Conservation (phyloP, 2,113 vertebrate species). For the Paradisaea rubra region DNA sequence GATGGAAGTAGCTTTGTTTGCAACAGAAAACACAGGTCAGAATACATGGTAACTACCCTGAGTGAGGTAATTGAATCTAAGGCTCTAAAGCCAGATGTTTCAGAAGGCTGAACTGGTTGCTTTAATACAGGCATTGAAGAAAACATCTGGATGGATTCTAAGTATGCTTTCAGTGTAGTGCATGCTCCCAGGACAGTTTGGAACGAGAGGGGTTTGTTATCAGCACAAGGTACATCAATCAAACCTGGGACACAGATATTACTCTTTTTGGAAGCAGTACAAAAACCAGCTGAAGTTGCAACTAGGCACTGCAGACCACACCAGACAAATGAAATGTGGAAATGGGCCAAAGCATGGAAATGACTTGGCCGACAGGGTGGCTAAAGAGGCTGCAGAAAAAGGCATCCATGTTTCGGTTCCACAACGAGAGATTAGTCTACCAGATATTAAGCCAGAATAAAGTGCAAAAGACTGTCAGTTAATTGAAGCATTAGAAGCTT, state of each 20-base stretch:
- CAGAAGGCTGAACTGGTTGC: not conserved
- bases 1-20: not conserved
- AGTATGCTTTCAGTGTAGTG: not conserved
- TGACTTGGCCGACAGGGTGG: rapidly evolving
- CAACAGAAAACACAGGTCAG: not conserved
- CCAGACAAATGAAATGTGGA: not conserved
- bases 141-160: not conserved
- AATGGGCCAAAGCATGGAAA: not conserved
- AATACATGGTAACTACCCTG: not conserved
- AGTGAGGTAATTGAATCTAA: not conserved
- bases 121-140: not conserved
- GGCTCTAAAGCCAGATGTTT: not conserved
- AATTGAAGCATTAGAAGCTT: not conserved
- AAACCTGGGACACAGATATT: not conserved
- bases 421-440: not conserved
- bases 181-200: not conserved
- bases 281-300: not conserved
- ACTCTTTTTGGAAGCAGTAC: not conserved
- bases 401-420: not conserved
- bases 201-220: not conserved
- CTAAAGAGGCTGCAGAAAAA: not conserved
- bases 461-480: not conserved
- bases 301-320: not conserved
- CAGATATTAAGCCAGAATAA: not conserved
- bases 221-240: not conserved